Percentiles rank a stretch among this genome's conserved stretches.
Evolutionary conservation across 1,140 invertebrate species (phyloP).

Genomic region (Dendroctonus valens): DNA sequence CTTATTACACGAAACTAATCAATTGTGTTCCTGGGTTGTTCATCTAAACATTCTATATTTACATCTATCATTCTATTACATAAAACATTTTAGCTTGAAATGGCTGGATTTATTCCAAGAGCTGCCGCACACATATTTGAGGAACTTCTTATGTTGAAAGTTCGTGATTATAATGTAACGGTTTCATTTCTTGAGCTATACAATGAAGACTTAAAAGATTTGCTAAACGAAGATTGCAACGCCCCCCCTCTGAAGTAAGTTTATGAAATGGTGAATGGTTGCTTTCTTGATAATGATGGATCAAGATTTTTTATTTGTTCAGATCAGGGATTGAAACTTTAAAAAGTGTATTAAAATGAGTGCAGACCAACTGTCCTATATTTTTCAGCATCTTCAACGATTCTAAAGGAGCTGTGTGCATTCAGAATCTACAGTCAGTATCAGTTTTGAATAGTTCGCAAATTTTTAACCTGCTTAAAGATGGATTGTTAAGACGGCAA

Average conservation of each 20-base stretch:
- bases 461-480: conserved; percentile 83
- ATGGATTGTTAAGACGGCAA: conserved; percentile 83
- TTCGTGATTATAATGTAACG: conserved; percentile 84
- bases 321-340: too few species aligned
- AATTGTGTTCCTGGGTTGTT: too few species aligned
- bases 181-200: conserved; percentile 96
- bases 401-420: conserved; percentile 88
- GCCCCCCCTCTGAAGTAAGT: conserved; percentile 50
- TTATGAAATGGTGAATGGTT: neutral
- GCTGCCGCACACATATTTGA: conserved; percentile 82
- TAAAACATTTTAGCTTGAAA: conserved; percentile 48
- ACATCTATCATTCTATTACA: neutral
- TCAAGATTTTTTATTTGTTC: too few species aligned
- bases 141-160: conserved; percentile 65
- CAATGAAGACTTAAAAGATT: conserved; percentile 95
- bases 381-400: conserved; percentile 75
- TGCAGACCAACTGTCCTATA: too few species aligned
- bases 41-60: too few species aligned
- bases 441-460: conserved; percentile 88
- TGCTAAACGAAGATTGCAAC: conserved; percentile 72
- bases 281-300: too few species aligned
- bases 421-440: conserved; percentile 91
- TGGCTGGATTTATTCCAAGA: conserved; percentile 81
- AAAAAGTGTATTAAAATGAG: too few species aligned
- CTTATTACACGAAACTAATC: too few species aligned